Percentiles rank a stretch among this genome's conserved stretches.
phyloP scores from a whole-genome alignment of 2,888 invertebrate genomes.

The Thymelicus sylvestris region DNA sequence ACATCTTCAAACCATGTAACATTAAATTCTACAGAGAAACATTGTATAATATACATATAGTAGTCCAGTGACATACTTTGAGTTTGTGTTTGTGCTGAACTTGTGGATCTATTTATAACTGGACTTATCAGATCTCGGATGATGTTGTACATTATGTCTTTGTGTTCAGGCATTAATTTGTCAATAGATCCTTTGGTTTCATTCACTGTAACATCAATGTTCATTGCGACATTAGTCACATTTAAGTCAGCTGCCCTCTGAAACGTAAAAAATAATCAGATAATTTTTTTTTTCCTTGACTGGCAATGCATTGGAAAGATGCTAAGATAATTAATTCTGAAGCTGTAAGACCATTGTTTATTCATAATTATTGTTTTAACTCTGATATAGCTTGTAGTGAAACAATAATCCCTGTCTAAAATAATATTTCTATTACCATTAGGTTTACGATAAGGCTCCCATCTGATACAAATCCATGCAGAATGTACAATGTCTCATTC shows the following conservation, averaged over 20 bases:
- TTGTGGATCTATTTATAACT: slow-evolving; percentile 73
- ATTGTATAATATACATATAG: not conserved
- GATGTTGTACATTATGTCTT: slow-evolving; percentile 85
- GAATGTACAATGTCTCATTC: slow-evolving; percentile 87
- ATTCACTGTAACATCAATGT: slow-evolving; percentile 83
- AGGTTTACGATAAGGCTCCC: slow-evolving; percentile 87
- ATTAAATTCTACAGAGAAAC: not conserved
- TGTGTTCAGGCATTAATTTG: slow-evolving; percentile 87
- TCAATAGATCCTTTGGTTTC: slow-evolving; percentile 84
- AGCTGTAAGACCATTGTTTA: too few relatives aligned
- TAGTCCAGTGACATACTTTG: slow-evolving; percentile 50
- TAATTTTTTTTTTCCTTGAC: not conserved
- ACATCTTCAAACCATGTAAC: not conserved
- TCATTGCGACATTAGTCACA: slow-evolving; percentile 86
- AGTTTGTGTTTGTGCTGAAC: slow-evolving; percentile 79
- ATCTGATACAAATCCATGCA: slow-evolving; percentile 86
- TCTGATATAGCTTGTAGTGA: too few relatives aligned
- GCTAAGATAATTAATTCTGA: too few relatives aligned
- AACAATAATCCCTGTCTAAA: not conserved
- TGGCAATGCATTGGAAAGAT: not conserved
- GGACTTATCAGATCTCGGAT: slow-evolving; percentile 88
- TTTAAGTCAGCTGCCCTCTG: slow-evolving; percentile 84
- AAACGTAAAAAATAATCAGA: slow-evolving; percentile 39
- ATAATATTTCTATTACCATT: slow-evolving; percentile 71
- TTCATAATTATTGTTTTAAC: too few relatives aligned